Base-by-base conservation (phyloP, 2,113 vertebrate genomes). In the Crotalus tigris region DNA sequence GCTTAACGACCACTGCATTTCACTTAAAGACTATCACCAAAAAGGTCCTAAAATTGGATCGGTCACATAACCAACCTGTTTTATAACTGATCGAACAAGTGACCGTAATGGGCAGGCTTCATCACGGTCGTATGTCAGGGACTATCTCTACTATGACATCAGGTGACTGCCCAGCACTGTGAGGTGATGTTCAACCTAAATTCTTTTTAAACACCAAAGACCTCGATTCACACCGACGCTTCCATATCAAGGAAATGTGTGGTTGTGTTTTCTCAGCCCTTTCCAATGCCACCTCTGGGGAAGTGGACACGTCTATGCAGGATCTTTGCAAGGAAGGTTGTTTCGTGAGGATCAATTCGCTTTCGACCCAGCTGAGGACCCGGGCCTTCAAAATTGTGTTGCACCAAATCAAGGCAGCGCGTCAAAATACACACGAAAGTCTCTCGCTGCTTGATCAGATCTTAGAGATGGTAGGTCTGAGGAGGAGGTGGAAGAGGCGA, bases 281-380 rank as follows among this genome's bases (percentile, higher is more conserved):
- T 19, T 39, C 54, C 29, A 19, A 19, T 0, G 5, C 10, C 7
- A 23, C 0, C 8, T 4, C 33, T 0, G n/a, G 26, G 2, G 44
- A 55, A 6, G 9, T 4, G n/a, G 69, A 19, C 8, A 4, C 26
- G 0, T 3, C 92, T 0, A 8, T 4, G 1, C 29, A 26, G 46
- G 89, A 61, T 0, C 75, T 86, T 9, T 61, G 44, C 75, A 86
- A 90, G 9, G 69, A 93, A 61, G 92, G 92, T 8, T 93, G 92
- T 10, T 90, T 93, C 19, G 3, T 61, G 92, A n/a, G 89, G 19
- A 93, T 93, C 88, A 90, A 17, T 12, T 10, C 55, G 8, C 92
- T 93, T 33, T 93, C 92, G 0, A 86, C 46, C 21, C 89, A 93
- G 81, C 19, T 93, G 46, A 55, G 92, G 12, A 90, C 86, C 75